These are phyloP conservation scores for Metellina segmentata DNA, from an alignment of 2,888 invertebrate genomes.

Conservation along the genomic window DNA sequence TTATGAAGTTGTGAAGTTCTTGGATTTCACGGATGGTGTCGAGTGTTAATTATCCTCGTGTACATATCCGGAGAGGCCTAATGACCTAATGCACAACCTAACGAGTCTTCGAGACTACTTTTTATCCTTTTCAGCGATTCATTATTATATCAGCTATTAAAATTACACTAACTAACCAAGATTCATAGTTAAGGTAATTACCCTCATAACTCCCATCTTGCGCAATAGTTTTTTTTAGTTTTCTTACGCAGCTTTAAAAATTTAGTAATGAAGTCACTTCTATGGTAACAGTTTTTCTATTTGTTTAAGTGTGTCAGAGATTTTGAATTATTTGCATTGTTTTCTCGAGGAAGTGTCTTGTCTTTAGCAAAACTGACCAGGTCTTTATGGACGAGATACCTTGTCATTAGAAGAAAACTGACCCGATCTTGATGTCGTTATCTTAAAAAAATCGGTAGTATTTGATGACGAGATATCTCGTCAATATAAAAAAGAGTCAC, in stretches of 20 bases:
- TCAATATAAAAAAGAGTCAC: too few species aligned
- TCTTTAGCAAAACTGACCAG: too few species aligned
- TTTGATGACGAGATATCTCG: too few species aligned
- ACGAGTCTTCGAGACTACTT: background rate
- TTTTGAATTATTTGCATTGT: too few species aligned
- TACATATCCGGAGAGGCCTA: background rate
- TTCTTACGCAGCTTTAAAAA: background rate
- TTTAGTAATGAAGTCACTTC: too few species aligned
- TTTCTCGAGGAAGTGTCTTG: too few species aligned
- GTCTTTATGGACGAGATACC: too few species aligned
- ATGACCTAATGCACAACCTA: background rate
- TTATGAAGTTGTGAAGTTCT: background rate
- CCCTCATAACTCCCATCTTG: background rate
- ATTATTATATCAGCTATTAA: background rate
- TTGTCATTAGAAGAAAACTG: too few species aligned
- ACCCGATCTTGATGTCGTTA: too few species aligned
- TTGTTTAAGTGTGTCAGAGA: too few species aligned
- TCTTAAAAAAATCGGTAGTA: too few species aligned
- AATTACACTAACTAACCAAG: background rate
- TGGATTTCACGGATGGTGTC: background rate
- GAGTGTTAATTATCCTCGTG: background rate
- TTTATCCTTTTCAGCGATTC: background rate
- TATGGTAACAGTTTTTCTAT: too few species aligned
- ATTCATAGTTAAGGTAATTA: background rate
- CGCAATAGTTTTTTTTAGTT: background rate